Evolutionary conservation across 1,140 invertebrate genomes (phyloP), one percentile per base, ranked within the genome.

Genomic region (Triops cancriformis): DNA sequence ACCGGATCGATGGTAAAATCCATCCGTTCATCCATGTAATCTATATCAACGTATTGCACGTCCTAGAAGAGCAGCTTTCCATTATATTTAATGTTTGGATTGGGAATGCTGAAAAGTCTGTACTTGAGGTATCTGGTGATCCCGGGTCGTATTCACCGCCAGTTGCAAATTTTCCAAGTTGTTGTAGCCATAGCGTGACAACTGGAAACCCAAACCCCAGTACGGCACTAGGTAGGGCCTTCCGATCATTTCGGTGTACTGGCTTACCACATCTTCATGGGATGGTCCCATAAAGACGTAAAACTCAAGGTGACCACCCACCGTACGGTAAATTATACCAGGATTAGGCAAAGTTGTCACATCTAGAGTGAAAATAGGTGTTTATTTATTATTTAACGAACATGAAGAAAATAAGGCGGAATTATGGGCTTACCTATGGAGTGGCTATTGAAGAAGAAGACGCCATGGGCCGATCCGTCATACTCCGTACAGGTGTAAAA

Each of bases 181-280:
- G 31, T 83, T 80, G 78, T 86, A 88, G 7, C 85, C 86, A 78
- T 82, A 87, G 26, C 85, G 82, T 76, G 82, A 86, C 0, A 88
- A 81, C 76, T 88, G 87, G 81, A 84, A 88, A 0, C 87, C 86
- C 7, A 87, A 80, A 18, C 83, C 81, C 86, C 87, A 87, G 80
- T 86, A 86, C 0, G 87, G 84, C 4, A 85, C 85, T 79, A 88
- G 79, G 31, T 79, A 80, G 6, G 85, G 83, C 0, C 81, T 77
- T 2, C 82, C 82, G 73, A 82, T 80, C 64, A 83, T 80, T 12
- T 75, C 64, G 5, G 81, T 81, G 80, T 87, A 88, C 81, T 89
- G 87, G 41, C 83, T 80, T 0, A 88, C 81, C 23, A 88, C 88
- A 26, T 84, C 80, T 72, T 86, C 82, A 5, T 88, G 85, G 3